A percentile compares a stretch with the other conserved stretches of the same genome.
These are phyloP conservation scores for Sceloporus tristichus DNA, from an alignment of 2,113 vertebrate genomes.

Conservation along the genomic window DNA sequence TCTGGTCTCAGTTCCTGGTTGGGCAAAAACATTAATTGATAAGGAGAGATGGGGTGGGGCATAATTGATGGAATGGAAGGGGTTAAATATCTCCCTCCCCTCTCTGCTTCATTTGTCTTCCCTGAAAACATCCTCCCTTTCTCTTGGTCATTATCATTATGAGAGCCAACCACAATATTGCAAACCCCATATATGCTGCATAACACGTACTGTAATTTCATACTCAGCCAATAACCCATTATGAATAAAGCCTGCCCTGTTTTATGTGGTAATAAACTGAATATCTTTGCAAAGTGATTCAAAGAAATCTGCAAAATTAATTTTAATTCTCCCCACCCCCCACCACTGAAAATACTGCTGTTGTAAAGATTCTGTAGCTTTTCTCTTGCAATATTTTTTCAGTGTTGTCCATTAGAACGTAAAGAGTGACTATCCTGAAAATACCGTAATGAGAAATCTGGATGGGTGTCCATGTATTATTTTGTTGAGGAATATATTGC, in stretches of 20 bases:
- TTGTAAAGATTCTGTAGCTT: background rate
- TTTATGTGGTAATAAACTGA: background rate
- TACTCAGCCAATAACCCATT: background rate
- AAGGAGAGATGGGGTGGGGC: background rate
- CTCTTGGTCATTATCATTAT: background rate
- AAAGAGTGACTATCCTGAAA: background rate
- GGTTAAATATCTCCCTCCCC: background rate
- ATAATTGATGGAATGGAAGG: background rate
- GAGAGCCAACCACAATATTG: too few relatives aligned
- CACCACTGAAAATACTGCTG: background rate
- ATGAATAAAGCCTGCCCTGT: background rate
- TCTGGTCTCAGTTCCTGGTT: background rate
- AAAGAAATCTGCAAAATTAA: background rate
- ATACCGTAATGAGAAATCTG: background rate
- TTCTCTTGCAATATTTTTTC: background rate
- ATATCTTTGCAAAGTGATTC: background rate
- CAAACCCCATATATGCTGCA: background rate
- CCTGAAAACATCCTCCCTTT: background rate
- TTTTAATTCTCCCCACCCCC: background rate
- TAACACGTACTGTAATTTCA: background rate
- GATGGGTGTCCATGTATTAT: background rate
- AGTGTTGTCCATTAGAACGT: slow-evolving; percentile 4
- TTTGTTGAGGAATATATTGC: background rate
- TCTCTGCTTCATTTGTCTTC: background rate
- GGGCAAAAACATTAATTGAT: background rate